Percentiles rank a stretch among this genome's conserved stretches.
phyloP scores from a whole-genome alignment of 2,797 vertebrate species.

The Phylloscopus collybita region DNA sequence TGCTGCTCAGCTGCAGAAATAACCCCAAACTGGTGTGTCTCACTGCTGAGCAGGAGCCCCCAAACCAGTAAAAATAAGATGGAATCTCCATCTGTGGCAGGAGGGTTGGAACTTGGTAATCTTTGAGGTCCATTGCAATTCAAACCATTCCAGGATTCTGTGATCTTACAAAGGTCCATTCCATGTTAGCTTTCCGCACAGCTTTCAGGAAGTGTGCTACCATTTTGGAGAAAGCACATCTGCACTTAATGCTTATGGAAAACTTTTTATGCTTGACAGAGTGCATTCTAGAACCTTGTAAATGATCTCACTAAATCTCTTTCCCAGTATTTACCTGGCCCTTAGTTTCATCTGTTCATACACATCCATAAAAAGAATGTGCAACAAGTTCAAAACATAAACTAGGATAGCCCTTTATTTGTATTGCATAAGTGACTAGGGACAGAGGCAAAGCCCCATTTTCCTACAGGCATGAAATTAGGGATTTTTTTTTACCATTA shows the following conservation, averaged over 20 bases:
- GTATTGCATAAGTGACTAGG: neutral
- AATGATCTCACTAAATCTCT: neutral
- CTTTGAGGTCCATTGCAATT: neutral
- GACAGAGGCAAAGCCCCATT: neutral
- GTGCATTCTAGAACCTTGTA: neutral
- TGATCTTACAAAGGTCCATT: neutral
- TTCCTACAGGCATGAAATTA: neutral
- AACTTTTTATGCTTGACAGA: neutral
- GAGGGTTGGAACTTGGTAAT: fast-evolving
- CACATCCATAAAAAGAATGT: slow-evolving; percentile 4
- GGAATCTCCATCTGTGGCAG: neutral
- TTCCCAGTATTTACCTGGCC: neutral
- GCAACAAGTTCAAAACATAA: neutral
- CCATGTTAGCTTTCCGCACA: neutral
- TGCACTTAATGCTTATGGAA: neutral
- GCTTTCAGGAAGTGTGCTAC: neutral
- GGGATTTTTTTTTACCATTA: neutral
- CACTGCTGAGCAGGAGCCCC: neutral
- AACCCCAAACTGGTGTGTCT: neutral
- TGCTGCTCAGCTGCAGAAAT: neutral
- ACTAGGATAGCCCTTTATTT: neutral
- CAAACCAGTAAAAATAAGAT: neutral
- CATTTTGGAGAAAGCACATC: neutral
- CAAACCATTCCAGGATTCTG: neutral
- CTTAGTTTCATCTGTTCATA: slow-evolving; percentile 37